A percentile compares a stretch with the other conserved stretches of the same genome.
Conservation (phyloP, 2,888 invertebrate species). For the Ectemnius cavifrons region DNA sequence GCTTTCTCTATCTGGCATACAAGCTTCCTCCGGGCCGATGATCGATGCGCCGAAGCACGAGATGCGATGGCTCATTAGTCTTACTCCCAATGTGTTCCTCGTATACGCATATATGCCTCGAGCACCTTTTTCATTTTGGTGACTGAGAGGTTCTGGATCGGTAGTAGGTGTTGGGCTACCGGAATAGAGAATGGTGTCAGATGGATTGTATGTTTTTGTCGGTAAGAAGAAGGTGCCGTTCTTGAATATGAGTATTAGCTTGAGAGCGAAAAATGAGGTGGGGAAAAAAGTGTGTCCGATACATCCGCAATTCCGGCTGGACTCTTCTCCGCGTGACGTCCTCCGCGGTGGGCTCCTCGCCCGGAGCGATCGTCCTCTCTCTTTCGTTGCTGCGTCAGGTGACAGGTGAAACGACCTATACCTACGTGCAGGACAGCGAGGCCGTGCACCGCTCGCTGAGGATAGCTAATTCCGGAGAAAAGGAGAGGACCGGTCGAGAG, state of each 20-base stretch:
- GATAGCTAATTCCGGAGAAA: slow-evolving; percentile 60
- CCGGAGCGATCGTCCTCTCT: slow-evolving; percentile 62
- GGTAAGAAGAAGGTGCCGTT: too few relatives aligned
- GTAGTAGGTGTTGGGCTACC: background rate
- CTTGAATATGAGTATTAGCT: background rate
- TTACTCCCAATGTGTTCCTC: too few relatives aligned
- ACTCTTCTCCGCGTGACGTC: slow-evolving; percentile 45
- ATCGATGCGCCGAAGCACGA: too few relatives aligned
- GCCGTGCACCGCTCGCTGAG: slow-evolving; percentile 58
- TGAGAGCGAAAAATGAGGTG: background rate
- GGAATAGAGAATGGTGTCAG: background rate
- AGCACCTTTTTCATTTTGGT: too few relatives aligned
- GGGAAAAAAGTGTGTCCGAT: background rate
- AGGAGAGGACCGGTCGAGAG: slow-evolving; percentile 56
- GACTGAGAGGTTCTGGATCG: too few relatives aligned
- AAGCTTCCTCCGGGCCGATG: background rate
- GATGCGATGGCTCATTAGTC: too few relatives aligned
- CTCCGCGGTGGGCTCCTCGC: slow-evolving; percentile 41
- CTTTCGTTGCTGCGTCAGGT: slow-evolving; percentile 61
- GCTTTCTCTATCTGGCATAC: background rate
- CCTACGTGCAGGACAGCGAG: slow-evolving; percentile 55
- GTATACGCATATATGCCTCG: too few relatives aligned
- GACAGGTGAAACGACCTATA: slow-evolving; percentile 66
- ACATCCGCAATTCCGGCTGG: slow-evolving; percentile 47
- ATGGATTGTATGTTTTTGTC: too few relatives aligned